phyloP scores from a whole-genome alignment of 2,797 vertebrate genomes.

The Galago senegalensis region DNA sequence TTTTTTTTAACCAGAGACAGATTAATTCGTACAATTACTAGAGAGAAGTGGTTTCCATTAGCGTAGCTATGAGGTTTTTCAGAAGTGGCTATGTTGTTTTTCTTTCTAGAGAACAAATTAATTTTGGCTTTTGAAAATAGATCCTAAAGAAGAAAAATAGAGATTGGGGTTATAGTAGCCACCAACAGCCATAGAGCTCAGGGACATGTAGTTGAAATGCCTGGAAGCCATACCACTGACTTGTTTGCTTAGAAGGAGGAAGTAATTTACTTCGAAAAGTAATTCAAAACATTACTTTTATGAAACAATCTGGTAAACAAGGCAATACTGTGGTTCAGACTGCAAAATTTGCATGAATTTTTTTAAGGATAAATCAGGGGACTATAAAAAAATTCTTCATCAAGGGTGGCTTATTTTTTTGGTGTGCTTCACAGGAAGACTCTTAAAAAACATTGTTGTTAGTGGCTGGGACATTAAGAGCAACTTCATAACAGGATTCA shows the following conservation, averaged over 20 bases:
- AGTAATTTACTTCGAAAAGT: constrained; percentile 27
- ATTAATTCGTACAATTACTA: background rate
- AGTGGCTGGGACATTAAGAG: background rate
- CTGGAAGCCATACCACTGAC: background rate
- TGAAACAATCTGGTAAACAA: constrained; percentile 35
- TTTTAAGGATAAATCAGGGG: background rate
- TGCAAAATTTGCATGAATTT: background rate
- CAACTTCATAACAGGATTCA: background rate
- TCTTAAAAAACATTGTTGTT: background rate
- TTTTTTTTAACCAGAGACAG: background rate
- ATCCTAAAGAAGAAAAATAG: background rate
- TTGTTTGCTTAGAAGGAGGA: constrained; percentile 22
- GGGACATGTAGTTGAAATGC: background rate
- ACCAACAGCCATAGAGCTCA: background rate
- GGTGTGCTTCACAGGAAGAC: background rate
- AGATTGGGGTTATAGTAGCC: background rate
- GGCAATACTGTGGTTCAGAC: background rate
- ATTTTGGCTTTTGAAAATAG: constrained; percentile 37
- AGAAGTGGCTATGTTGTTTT: background rate
- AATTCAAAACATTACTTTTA: constrained; percentile 45
- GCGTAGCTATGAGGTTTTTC: too few relatives aligned
- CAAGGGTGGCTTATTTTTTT: background rate
- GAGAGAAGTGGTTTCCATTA: background rate
- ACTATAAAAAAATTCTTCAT: background rate
- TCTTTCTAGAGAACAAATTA: constrained; percentile 6